Evolutionary conservation across 2,797 vertebrate genomes (phyloP), one percentile per base, ranked within the genome.

Genomic region (Leuciscus waleckii): DNA sequence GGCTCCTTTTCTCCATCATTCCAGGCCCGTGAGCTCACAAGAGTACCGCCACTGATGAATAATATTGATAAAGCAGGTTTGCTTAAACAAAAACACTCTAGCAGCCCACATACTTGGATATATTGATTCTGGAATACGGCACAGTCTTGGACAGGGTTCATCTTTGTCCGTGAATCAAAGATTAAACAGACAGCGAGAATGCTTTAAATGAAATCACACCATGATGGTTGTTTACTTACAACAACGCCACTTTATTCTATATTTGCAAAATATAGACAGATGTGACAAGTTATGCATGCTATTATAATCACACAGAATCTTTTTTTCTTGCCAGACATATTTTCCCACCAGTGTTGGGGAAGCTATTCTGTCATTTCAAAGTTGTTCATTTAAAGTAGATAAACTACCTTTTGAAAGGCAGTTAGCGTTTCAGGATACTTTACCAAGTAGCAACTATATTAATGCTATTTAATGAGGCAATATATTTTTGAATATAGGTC

Each of bases 91-190:
- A 83, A 85, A 37, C 63, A 58, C 69, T 51, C 71, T 65, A 79
- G 81, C 81, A 73, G 68, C 82, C 70, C 65, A 74, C 67, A 58
- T 79, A 75, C 41, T 85, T 81, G 78, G 46, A 87, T 82, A 83
- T 90, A 91, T 91, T 89, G 90, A 90, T 89, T 91, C 84, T 89
- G 89, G 89, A 90, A 84, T 49, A 70, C 70, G 17, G 63, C 41
- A 5, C 29, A 69, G 71, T 65, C 84, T 77, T 81, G 81, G 83
- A 51, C 67, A 61, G 35, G 32, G 78, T 82, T 86, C 79, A 80
- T 63, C 79, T 41, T 17, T 26, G 74, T 81, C 49, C 2, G n/a
- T 76, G 84, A 85, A 86, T 86, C 82, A 86, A 79, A 88, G 67
- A 74, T 86, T 67, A 78, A 86, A 89, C 74, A 85, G 77, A 86